A percentile compares a stretch with the other conserved stretches of the same genome.
phyloP scores from a whole-genome alignment of 2,888 invertebrate species.

The Beris chalybata region DNA sequence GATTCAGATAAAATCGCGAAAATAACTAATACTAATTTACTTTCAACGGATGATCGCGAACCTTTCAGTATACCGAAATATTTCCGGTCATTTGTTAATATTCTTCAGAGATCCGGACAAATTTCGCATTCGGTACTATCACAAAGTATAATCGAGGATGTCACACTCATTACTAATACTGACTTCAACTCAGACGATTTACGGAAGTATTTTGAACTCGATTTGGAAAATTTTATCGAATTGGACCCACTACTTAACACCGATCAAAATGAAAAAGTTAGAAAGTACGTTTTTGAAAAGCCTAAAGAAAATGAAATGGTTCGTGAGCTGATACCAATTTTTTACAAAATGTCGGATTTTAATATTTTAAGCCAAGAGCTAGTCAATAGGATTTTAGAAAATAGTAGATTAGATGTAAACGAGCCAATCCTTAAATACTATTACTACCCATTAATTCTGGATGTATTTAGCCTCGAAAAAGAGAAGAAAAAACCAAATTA shows the following conservation, averaged over 20 bases:
- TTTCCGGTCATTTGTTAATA: conserved; percentile 3
- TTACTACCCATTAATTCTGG: background rate
- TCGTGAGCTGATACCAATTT: background rate
- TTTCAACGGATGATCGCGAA: background rate
- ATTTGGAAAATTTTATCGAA: background rate
- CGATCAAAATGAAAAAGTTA: background rate
- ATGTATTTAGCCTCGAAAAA: background rate
- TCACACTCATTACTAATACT: conserved; percentile 10
- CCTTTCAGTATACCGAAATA: background rate
- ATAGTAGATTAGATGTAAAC: background rate
- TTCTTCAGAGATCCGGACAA: background rate
- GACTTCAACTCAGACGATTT: conserved; percentile 4
- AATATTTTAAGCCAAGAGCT: background rate
- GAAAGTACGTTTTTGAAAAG: background rate
- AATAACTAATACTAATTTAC: background rate
- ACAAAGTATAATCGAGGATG: background rate
- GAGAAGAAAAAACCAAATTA: background rate
- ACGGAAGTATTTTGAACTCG: background rate
- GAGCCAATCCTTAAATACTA: background rate
- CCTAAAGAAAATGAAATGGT: background rate
- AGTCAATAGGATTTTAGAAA: background rate
- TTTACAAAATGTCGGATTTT: background rate
- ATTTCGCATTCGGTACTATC: too few species aligned
- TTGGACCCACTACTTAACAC: conserved; percentile 3
- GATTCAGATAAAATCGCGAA: background rate